phyloP scores from a whole-genome alignment of 92 coral and sea anemone species.

The Porites divaricata region DNA sequence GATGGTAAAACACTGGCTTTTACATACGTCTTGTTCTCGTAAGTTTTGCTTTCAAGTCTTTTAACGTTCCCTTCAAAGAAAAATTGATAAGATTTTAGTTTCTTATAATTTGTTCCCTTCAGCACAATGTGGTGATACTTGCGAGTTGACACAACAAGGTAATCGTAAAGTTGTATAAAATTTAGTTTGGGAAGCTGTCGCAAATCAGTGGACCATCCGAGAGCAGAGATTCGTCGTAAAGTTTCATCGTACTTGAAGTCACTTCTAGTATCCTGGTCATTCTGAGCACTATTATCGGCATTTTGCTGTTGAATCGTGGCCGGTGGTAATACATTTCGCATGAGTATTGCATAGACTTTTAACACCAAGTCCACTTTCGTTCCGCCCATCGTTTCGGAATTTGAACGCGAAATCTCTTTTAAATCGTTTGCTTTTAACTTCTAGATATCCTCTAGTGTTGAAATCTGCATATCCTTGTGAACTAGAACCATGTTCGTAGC shows the following conservation, averaged over 20 bases:
- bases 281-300: conserved; percentile 24
- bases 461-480: conserved; percentile 24
- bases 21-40: conserved; percentile 40
- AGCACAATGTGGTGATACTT: conserved; percentile 47
- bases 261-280: conserved; percentile 34
- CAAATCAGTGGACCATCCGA: conserved; percentile 62
- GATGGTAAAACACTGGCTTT: conserved; percentile 47
- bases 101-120: conserved; percentile 59
- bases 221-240: conserved; percentile 50
- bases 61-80: conserved; percentile 48
- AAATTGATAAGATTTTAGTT: conserved; percentile 49
- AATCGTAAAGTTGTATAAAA: conserved; percentile 64
- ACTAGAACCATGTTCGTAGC: conserved; percentile 21
- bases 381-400: conserved; percentile 58
- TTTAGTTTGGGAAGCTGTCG: conserved; percentile 47
- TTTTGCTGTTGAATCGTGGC: conserved; percentile 35
- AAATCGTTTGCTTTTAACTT: conserved; percentile 46
- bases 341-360: conserved; percentile 55
- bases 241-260: conserved; percentile 41
- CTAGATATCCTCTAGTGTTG: conserved; percentile 59
- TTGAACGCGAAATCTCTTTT: conserved; percentile 39
- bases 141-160: conserved; percentile 62
- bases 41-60: conserved; percentile 42
- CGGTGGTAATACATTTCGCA: conserved; percentile 44
- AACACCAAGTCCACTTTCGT: conserved; percentile 54